A percentile compares a stretch with the other conserved stretches of the same genome.
These are phyloP conservation scores for Etia nguti DNA, from an alignment of 2,113 vertebrate genomes.

Conservation along the genomic window DNA sequence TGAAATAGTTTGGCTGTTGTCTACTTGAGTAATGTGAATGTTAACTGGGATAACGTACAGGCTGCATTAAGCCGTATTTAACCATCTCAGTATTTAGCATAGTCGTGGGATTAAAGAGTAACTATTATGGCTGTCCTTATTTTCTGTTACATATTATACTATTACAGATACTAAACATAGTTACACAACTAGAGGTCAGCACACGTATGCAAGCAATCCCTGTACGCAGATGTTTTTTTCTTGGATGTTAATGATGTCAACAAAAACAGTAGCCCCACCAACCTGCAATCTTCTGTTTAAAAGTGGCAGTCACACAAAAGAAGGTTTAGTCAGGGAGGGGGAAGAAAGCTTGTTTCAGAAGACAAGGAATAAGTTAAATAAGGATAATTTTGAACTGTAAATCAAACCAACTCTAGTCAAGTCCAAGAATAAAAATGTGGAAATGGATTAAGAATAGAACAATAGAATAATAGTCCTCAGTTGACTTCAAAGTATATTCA, in stretches of 20 bases:
- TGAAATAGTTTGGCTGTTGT: background rate
- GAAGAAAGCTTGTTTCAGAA: background rate
- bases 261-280: background rate
- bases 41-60: background rate
- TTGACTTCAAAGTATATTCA: background rate
- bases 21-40: background rate
- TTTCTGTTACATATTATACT: background rate
- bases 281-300: background rate
- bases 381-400: background rate
- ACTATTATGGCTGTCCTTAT: background rate
- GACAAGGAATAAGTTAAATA: background rate
- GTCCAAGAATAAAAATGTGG: background rate
- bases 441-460: background rate
- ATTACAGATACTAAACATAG: background rate
- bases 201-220: fast-evolving
- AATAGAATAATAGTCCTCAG: background rate
- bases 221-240: background rate
- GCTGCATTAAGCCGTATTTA: background rate
- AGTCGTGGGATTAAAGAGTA: background rate
- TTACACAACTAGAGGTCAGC: background rate
- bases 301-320: background rate
- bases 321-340: background rate
- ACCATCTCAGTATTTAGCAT: background rate
- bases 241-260: background rate
- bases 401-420: too few species aligned